phyloP scores from a whole-genome alignment of 30 jellyfish, hydroid and myxozoan genomes.

The Aurelia sp. region DNA sequence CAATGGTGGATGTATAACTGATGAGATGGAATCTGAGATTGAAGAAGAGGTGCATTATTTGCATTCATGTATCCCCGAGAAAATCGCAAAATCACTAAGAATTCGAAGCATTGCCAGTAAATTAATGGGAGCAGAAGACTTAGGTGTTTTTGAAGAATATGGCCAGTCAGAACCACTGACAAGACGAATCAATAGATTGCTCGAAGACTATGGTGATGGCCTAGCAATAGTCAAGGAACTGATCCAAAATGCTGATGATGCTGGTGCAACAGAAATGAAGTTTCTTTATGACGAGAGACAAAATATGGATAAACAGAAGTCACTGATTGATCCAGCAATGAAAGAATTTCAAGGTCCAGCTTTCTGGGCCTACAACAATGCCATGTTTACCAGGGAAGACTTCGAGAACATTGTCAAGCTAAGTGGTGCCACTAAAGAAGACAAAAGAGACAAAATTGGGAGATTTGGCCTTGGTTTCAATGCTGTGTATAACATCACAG shows the following conservation, averaged over 20 bases:
- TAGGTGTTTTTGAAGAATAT: slow-evolving; percentile 67
- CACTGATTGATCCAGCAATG: slow-evolving; percentile 69
- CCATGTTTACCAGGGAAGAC: slow-evolving; percentile 68
- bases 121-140: slow-evolving; percentile 53
- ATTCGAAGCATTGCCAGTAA: slow-evolving; percentile 66
- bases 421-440: slow-evolving; percentile 87
- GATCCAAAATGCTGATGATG: slow-evolving; percentile 94
- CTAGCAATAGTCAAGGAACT: slow-evolving; percentile 87
- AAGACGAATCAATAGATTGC: slow-evolving; percentile 67
- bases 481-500: slow-evolving; percentile 87
- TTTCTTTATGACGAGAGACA: slow-evolving; percentile 76
- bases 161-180: slow-evolving; percentile 90
- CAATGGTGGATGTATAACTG: neutral
- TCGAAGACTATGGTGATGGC: slow-evolving; percentile 84
- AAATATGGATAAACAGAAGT: slow-evolving; percentile 26
- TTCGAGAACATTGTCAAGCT: slow-evolving; percentile 80
- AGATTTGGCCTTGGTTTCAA: slow-evolving; percentile 91
- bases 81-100: slow-evolving; percentile 41
- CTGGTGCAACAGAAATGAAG: slow-evolving; percentile 74
- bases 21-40: slow-evolving; percentile 2
- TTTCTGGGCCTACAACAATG: slow-evolving; percentile 81
- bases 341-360: slow-evolving; percentile 91
- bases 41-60: slow-evolving; percentile 20
- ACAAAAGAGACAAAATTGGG: slow-evolving; percentile 76
- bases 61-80: slow-evolving; percentile 48